Evolutionary conservation across 2,888 invertebrate species (phyloP), one percentile per base, ranked within the genome.

Genomic region (Drosophila niveifrons): DNA sequence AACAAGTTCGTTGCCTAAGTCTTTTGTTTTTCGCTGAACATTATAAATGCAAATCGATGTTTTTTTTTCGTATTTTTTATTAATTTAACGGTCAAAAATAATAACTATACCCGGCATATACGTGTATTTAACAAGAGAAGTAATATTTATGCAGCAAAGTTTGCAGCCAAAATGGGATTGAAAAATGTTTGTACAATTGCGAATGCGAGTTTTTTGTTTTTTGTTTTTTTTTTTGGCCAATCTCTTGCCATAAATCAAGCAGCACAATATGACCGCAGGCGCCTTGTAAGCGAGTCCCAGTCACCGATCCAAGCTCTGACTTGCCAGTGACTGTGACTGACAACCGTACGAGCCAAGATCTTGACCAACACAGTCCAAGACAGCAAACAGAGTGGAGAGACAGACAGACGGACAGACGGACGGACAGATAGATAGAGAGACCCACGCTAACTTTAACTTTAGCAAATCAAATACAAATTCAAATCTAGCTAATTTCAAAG

Each of bases 401-500:
- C 31, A 59, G 59, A 69, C 36, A 56, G 63, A 18, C 17, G 17
- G 17, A 17, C 17, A 23, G 23, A 1, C 23, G 6, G 39, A 13
- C 7, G 4, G 4, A 46, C 29, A 59, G 59, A 69, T 28, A 56
- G 64, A 34, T 58, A 59, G 67, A 68, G 43, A 72, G 77, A 70
- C 74, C 71, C 67, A 72, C 76, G 75, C 71, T 50, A 67, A 67
- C 63, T 78, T 78, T 63, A 73, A 73, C 67, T 75, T 78, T 71
- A 75, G 61, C 82, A 88, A 88, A 88, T 84, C 88, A 84, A 87
- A 88, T 78, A 84, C 85, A 78, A 88, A 88, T 87, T 81, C 78
- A 88, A 88, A 88, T 81, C 82, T 85, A 85, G 86, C 88, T 87
- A 87, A 88, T 87, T 87, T 88, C 78, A 73, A 78, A 82, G 78